Conservation (phyloP, 2,888 invertebrate genomes). For the Cataglyphis altisquamis region DNA sequence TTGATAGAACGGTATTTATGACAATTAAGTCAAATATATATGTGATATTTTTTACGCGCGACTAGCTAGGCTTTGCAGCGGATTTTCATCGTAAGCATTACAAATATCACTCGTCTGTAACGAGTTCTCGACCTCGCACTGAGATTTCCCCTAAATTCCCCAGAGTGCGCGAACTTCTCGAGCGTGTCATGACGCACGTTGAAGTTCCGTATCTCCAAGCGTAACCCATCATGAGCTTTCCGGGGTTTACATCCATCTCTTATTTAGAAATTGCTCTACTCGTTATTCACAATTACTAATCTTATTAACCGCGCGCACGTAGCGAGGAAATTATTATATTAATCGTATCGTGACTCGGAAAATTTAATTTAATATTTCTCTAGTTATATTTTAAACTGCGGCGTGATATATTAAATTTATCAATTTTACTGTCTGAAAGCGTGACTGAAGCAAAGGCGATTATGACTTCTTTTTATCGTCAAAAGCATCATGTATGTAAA, state of each 20-base stretch:
- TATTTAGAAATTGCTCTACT: conserved; percentile 50
- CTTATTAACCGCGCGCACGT: conserved; percentile 27
- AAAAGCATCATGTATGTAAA: neutral
- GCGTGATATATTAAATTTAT: neutral
- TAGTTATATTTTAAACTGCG: neutral
- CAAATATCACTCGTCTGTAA: conserved; percentile 53
- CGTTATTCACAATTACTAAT: conserved; percentile 54
- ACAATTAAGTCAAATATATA: conserved; percentile 18
- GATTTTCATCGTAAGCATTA: conserved; percentile 43
- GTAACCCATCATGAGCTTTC: conserved; percentile 54
- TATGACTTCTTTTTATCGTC: neutral
- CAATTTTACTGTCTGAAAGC: conserved; percentile 13
- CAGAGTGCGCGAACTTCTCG: conserved; percentile 63
- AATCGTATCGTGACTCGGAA: conserved; percentile 7
- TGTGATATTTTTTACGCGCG: neutral
- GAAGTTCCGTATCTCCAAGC: conserved; percentile 65
- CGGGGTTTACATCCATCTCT: conserved; percentile 48
- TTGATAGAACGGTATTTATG: conserved; percentile 4
- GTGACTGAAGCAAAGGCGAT: neutral
- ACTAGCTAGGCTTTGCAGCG: conserved; percentile 5
- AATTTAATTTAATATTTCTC: conserved; percentile 18
- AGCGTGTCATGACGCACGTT: conserved; percentile 64
- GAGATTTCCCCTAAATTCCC: conserved; percentile 57
- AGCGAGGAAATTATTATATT: conserved; percentile 14
- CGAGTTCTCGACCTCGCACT: conserved; percentile 44